phyloP scores from a whole-genome alignment of 2,888 invertebrate genomes.

The Parnassius orleans region DNA sequence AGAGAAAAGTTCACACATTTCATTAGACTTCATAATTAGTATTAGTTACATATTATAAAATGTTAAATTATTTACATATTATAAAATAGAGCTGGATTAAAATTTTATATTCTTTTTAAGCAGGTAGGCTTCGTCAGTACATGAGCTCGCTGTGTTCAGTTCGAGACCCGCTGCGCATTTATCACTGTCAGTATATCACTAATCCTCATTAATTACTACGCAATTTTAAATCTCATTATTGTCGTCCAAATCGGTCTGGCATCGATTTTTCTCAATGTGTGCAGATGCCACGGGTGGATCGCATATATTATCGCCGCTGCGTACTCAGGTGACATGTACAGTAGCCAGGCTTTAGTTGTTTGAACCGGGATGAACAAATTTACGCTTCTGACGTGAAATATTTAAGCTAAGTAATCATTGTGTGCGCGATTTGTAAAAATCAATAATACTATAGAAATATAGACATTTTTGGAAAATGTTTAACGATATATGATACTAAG shows the following conservation, averaged over 20 bases:
- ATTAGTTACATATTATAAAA: too few species aligned
- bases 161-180: conserved; percentile 32
- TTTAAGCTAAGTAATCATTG: too few species aligned
- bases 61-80: too few species aligned
- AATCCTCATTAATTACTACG: conserved; percentile 73
- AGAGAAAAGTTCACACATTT: too few species aligned
- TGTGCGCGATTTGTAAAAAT: too few species aligned
- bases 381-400: background rate
- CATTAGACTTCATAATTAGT: too few species aligned
- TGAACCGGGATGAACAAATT: conserved; percentile 21
- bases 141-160: background rate
- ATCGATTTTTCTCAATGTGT: conserved; percentile 68
- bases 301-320: conserved; percentile 64
- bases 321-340: conserved; percentile 57
- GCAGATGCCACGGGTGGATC: conserved; percentile 48
- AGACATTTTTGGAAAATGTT: too few species aligned
- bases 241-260: conserved; percentile 66
- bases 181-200: conserved; percentile 49
- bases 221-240: conserved; percentile 75
- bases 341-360: conserved; percentile 24
- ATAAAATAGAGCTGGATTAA: too few species aligned
- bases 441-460: too few species aligned
- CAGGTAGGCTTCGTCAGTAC: too few species aligned
- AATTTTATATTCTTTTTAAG: too few species aligned
- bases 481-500: too few species aligned